These are phyloP conservation scores for Stomatorhinus walkeri DNA, from an alignment of 2,797 vertebrate species.

Conservation along the genomic window DNA sequence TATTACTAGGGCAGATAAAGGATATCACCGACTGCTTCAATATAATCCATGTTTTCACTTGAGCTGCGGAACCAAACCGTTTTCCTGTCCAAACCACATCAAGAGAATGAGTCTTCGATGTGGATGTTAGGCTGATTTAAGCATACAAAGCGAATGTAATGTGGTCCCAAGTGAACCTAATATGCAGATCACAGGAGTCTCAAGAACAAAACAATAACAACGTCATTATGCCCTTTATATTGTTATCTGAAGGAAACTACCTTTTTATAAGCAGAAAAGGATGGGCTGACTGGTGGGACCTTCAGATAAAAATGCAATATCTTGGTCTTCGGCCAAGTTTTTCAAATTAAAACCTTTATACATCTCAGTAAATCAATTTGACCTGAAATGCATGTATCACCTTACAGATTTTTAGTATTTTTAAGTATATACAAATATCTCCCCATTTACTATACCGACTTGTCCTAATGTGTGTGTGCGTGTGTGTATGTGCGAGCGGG, in stretches of 20 bases:
- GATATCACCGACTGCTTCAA: background rate
- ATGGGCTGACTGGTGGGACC: background rate
- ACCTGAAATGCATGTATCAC: background rate
- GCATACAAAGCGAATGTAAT: background rate
- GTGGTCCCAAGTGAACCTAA: background rate
- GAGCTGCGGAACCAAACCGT: background rate
- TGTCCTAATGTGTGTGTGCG: background rate
- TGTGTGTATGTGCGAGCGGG: no score
- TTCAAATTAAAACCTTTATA: background rate
- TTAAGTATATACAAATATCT: background rate
- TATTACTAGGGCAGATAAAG: background rate
- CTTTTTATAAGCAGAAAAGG: background rate
- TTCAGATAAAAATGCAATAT: background rate
- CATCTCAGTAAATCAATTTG: background rate
- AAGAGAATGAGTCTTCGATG: background rate
- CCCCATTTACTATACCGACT: background rate
- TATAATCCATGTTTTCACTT: slow-evolving; percentile 10
- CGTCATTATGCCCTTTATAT: background rate
- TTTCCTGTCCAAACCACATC: background rate
- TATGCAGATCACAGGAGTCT: background rate
- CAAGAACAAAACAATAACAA: background rate
- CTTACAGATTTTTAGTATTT: background rate
- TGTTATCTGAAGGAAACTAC: background rate
- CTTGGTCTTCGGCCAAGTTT: background rate
- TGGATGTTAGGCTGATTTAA: background rate